phyloP scores from a whole-genome alignment of 2,888 invertebrate genomes.

The Latrodectus hesperus region DNA sequence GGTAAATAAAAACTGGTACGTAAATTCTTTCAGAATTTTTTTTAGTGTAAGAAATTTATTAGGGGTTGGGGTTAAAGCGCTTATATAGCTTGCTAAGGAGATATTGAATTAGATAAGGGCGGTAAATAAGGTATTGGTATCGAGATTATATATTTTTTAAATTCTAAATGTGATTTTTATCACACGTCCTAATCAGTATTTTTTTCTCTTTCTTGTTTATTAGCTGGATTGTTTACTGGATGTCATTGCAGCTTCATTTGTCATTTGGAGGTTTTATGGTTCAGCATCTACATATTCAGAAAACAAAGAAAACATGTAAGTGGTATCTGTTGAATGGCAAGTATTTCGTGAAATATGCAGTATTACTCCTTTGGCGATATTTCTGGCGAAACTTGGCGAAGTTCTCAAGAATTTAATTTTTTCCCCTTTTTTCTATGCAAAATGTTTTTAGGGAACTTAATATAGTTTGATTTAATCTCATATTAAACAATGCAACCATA shows the following conservation, averaged over 20 bases:
- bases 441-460: too few relatives aligned
- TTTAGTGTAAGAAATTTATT: neutral
- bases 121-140: neutral
- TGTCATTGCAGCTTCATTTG: slow-evolving; percentile 47
- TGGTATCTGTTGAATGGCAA: neutral
- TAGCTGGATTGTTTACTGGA: slow-evolving; percentile 61
- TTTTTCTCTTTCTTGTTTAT: neutral
- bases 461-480: too few relatives aligned
- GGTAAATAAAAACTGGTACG: neutral
- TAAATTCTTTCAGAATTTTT: slow-evolving; percentile 8
- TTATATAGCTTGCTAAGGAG: neutral
- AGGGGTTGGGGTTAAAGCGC: neutral
- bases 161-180: neutral
- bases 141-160: neutral
- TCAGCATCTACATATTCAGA: slow-evolving; percentile 45
- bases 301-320: slow-evolving; percentile 55
- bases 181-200: neutral
- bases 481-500: too few relatives aligned
- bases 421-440: too few relatives aligned
- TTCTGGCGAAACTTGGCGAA: too few relatives aligned
- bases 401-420: too few relatives aligned
- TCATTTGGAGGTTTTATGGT: slow-evolving; percentile 65
- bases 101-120: neutral
- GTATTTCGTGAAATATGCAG: too few relatives aligned
- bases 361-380: too few relatives aligned